Evolutionary conservation across 2,113 vertebrate genomes (phyloP).

Genomic region (Suricata suricatta): DNA sequence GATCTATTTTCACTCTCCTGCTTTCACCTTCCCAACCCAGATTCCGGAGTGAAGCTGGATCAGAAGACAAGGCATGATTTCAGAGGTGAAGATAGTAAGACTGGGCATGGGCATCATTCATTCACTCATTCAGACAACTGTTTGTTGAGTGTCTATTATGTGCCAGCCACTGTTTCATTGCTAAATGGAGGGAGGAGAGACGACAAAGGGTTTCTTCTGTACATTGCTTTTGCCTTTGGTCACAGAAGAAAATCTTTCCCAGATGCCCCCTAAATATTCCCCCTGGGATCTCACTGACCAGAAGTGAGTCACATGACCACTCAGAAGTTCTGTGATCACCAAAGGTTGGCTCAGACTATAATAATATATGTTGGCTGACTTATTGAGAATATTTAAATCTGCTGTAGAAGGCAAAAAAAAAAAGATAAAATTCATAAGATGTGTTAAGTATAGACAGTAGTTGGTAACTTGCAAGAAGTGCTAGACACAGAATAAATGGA

Average conservation of each 20-base stretch:
- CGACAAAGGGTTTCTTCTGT: background rate
- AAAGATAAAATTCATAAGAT: background rate
- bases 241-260: background rate
- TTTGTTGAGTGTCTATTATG: background rate
- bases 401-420: conserved; percentile 31
- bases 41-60: background rate
- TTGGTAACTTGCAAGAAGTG: background rate
- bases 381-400: background rate
- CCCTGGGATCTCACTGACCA: background rate
- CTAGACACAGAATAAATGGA: conserved; percentile 24
- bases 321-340: background rate
- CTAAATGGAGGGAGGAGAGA: background rate
- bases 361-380: background rate
- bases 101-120: background rate
- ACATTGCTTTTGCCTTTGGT: background rate
- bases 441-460: background rate
- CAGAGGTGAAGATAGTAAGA: background rate
- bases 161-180: background rate
- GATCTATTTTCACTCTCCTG: background rate
- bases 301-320: background rate
- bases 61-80: background rate
- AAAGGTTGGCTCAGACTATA: background rate
- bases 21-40: background rate
- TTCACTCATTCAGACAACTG: background rate
- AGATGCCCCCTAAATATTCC: background rate